Evolutionary conservation across 2,888 invertebrate genomes (phyloP).

Genomic region (Seira ritae): DNA sequence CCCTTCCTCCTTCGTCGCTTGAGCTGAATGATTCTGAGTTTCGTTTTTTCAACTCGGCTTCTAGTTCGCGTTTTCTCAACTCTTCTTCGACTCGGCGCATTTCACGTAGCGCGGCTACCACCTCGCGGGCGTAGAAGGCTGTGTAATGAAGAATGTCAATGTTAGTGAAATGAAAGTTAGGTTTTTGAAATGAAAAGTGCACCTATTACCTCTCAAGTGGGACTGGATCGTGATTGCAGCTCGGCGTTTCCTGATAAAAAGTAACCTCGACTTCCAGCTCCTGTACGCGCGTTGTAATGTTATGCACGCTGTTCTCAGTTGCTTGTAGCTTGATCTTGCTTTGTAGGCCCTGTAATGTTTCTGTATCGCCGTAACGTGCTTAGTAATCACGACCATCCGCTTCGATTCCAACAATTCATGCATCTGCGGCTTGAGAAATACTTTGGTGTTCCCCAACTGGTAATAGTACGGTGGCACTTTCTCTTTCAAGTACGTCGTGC

Average conservation of each 20-base stretch:
- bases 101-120: constrained; percentile 89
- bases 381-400: constrained; percentile 77
- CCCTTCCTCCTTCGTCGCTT: constrained; percentile 28
- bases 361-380: constrained; percentile 22
- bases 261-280: constrained; percentile 89
- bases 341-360: constrained; percentile 4
- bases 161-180: too few species aligned
- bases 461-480: constrained; percentile 78
- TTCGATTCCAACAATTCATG: constrained; percentile 90
- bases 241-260: constrained; percentile 87
- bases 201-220: constrained; percentile 90
- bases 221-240: constrained; percentile 91
- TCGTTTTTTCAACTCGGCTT: constrained; percentile 73
- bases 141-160: too few species aligned
- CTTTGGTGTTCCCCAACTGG: constrained; percentile 92
- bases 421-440: constrained; percentile 88
- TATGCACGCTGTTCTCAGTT: constrained; percentile 79
- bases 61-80: constrained; percentile 73
- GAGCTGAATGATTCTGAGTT: neutral
- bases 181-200: too few species aligned
- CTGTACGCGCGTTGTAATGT: constrained; percentile 89
- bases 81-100: constrained; percentile 78
- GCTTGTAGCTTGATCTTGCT: neutral
- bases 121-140: constrained; percentile 92
- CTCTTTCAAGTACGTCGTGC: constrained; percentile 17